These are phyloP conservation scores for Eublepharis macularius DNA, from an alignment of 2,113 vertebrate genomes.

Conservation along the genomic window DNA sequence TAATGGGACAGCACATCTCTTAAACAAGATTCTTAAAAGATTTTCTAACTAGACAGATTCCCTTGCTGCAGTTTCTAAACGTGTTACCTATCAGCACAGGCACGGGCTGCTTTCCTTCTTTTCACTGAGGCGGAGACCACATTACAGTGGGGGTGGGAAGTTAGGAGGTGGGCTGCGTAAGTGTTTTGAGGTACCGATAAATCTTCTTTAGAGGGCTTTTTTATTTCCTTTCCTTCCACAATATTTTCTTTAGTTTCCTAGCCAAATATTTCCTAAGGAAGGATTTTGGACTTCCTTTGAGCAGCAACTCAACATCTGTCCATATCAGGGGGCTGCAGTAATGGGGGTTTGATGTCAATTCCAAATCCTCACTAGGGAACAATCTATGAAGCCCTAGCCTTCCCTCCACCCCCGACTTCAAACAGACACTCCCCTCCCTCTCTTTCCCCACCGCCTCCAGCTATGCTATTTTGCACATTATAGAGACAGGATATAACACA, in stretches of 20 bases:
- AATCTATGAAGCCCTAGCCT: slow-evolving; percentile 58
- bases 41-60: not conserved
- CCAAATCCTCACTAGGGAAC: slow-evolving; percentile 69
- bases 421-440: slow-evolving; percentile 62
- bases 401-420: slow-evolving; percentile 62
- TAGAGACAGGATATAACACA: slow-evolving; percentile 61
- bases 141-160: slow-evolving; percentile 42
- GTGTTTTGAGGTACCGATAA: slow-evolving; percentile 67
- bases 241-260: slow-evolving; percentile 73
- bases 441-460: slow-evolving; percentile 59
- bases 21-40: not conserved
- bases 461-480: slow-evolving; percentile 47
- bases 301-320: slow-evolving; percentile 72
- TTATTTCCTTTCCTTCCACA: slow-evolving; percentile 71
- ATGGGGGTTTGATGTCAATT: slow-evolving; percentile 74
- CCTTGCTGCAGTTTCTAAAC: slow-evolving; percentile 19
- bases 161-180: slow-evolving; percentile 54
- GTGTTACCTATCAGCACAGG: slow-evolving; percentile 48
- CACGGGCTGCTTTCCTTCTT: slow-evolving; percentile 54
- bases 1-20: not conserved
- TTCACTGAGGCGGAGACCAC: slow-evolving; percentile 52
- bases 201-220: slow-evolving; percentile 71
- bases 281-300: slow-evolving; percentile 75
- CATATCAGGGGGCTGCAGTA: slow-evolving; percentile 71
- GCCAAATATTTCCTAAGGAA: slow-evolving; percentile 72